Evolutionary conservation across 1,140 invertebrate species (phyloP).

Genomic region (Trichogramma pretiosum): DNA sequence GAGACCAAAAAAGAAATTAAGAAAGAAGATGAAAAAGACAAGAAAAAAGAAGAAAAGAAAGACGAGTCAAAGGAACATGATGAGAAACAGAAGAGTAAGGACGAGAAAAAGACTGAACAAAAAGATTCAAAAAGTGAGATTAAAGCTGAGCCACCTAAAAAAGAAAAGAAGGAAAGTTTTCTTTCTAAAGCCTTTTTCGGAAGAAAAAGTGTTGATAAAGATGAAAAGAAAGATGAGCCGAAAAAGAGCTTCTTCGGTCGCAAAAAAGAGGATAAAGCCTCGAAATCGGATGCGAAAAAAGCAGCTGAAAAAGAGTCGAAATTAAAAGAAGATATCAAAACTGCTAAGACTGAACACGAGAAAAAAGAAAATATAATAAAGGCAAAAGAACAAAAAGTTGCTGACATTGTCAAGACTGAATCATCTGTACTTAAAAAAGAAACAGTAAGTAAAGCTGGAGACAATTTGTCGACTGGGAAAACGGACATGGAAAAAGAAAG

Average conservation of each 20-base stretch:
- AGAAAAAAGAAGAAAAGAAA: conserved; percentile 11
- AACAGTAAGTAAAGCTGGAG: conserved; percentile 12
- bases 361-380: conserved; percentile 2
- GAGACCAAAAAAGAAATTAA: background rate
- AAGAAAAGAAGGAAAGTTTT: conserved; percentile 4
- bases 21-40: background rate
- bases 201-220: conserved; percentile 10
- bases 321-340: background rate
- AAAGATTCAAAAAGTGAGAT: background rate
- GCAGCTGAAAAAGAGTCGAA: conserved; percentile 1
- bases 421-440: too few relatives aligned
- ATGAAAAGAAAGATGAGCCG: conserved; percentile 8
- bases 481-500: conserved; percentile 13
- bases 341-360: conserved; percentile 1
- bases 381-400: background rate
- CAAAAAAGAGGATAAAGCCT: conserved; percentile 10
- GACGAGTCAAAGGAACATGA: conserved; percentile 7
- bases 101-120: background rate
- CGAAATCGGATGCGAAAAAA: conserved; percentile 10
- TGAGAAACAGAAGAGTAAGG: background rate
- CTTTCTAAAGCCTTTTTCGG: conserved; percentile 13
- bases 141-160: background rate
- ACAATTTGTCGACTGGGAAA: too few relatives aligned
- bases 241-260: background rate
- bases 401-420: background rate